phyloP scores from a whole-genome alignment of 35 echinoderm and acorn worm genomes.

The Lytechinus variegatus region DNA sequence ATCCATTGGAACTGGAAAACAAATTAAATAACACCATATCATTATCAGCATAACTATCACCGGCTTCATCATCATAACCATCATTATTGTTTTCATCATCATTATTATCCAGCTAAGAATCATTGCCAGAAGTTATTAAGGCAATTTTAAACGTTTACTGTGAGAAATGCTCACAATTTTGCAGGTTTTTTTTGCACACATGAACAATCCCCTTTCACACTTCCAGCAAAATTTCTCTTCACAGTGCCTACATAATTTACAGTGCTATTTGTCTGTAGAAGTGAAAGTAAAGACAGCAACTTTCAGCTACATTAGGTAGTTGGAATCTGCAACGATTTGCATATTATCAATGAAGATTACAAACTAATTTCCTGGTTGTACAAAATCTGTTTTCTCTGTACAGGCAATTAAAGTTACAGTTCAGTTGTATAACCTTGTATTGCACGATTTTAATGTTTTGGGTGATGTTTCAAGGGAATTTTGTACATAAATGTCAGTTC shows the following conservation, averaged over 20 bases:
- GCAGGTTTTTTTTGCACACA: too few species aligned
- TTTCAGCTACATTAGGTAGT: not conserved
- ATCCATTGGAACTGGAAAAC: too few species aligned
- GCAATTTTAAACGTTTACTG: too few species aligned
- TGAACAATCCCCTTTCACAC: not conserved
- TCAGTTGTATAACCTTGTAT: too few species aligned
- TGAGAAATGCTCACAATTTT: too few species aligned
- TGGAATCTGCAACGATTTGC: not conserved
- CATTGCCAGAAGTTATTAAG: too few species aligned
- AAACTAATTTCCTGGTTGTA: not conserved
- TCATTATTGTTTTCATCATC: constrained; percentile 13
- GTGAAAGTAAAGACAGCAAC: not conserved
- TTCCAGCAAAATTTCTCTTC: not conserved
- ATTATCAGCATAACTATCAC: too few species aligned
- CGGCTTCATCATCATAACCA: constrained; percentile 35
- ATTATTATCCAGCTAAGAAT: not conserved
- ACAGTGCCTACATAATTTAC: too few species aligned
- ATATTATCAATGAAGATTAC: not conserved
- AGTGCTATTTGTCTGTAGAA: not conserved
- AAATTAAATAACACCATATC: too few species aligned
- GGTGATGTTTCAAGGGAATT: too few species aligned
- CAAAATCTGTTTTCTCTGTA: not conserved
- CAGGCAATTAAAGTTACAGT: not conserved
- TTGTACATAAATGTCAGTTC: too few species aligned
- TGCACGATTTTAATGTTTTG: too few species aligned